Percentiles rank a stretch among this genome's conserved stretches.
These are phyloP conservation scores for Agraylea sexmaculata DNA, from an alignment of 1,140 invertebrate genomes.

Conservation along the genomic window DNA sequence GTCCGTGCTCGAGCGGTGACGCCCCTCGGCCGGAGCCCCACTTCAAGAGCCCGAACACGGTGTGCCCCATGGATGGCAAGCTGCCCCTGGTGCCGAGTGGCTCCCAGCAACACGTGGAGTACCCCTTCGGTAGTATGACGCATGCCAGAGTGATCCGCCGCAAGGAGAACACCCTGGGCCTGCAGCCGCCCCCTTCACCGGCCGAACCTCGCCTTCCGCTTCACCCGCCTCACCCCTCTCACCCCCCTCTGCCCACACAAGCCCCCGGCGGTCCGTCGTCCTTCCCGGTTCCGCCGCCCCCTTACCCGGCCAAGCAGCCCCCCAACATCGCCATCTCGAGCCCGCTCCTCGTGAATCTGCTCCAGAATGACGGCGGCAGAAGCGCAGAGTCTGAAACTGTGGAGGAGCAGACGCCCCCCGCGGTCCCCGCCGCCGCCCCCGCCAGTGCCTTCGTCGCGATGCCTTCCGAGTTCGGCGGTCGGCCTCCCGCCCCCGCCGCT, in stretches of 20 bases:
- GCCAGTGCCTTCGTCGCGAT: slow-evolving; percentile 29
- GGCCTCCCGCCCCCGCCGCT: slow-evolving; percentile 13
- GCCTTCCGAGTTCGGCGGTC: slow-evolving; percentile 15
- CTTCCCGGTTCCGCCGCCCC: slow-evolving; percentile 7
- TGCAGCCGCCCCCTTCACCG: slow-evolving; percentile 10
- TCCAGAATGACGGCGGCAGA: slow-evolving; percentile 63
- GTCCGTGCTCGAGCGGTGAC: slow-evolving; percentile 19
- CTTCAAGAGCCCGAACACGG: slow-evolving; percentile 73
- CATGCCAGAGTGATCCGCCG: slow-evolving; percentile 56
- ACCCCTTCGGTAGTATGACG: slow-evolving; percentile 83
- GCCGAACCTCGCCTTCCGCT: slow-evolving; percentile 12
- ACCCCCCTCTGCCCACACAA: slow-evolving; percentile 21
- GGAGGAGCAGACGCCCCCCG: slow-evolving; percentile 26
- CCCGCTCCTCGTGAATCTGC: slow-evolving; percentile 80
- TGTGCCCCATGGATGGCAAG: slow-evolving; percentile 66
- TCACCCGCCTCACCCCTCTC: slow-evolving; percentile 18
- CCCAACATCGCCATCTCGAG: slow-evolving; percentile 61
- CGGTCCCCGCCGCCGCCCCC: slow-evolving; percentile 27
- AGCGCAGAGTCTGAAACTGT: slow-evolving; percentile 32
- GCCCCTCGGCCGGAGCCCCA: slow-evolving; percentile 16
- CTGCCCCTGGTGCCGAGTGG: slow-evolving; percentile 42
- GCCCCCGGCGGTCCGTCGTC: slow-evolving; percentile 6
- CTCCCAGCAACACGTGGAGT: slow-evolving; percentile 40
- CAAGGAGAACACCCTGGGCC: slow-evolving; percentile 28
- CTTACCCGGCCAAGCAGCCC: slow-evolving; percentile 21